A percentile compares a stretch with the other conserved stretches of the same genome.
These are phyloP conservation scores for Pararge aegeria DNA, from an alignment of 1,140 invertebrate species.

Conservation along the genomic window DNA sequence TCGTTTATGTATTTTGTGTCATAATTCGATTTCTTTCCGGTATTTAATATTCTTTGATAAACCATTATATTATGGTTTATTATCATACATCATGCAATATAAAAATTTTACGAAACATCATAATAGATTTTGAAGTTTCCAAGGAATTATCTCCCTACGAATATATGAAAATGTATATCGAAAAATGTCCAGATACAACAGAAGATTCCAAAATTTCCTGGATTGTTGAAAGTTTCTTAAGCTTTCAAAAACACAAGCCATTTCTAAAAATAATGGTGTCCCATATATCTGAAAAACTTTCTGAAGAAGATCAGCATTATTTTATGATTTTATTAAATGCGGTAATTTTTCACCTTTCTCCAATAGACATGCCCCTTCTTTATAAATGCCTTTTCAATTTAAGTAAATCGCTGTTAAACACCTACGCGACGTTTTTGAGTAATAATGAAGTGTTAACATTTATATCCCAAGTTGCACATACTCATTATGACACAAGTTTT, in stretches of 20 bases:
- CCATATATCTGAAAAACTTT: slow-evolving; percentile 45
- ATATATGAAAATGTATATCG: slow-evolving; percentile 62
- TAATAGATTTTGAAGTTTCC: slow-evolving; percentile 42
- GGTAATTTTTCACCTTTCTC: slow-evolving; percentile 53
- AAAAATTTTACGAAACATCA: slow-evolving; percentile 55
- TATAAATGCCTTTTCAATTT: slow-evolving; percentile 68
- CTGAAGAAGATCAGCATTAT: slow-evolving; percentile 57
- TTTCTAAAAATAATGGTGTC: slow-evolving; percentile 49
- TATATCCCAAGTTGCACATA: slow-evolving; percentile 58
- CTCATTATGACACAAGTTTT: slow-evolving; percentile 70
- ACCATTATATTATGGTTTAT: slow-evolving; percentile 56
- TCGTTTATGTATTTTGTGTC: slow-evolving; percentile 40
- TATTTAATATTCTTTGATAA: slow-evolving; percentile 18
- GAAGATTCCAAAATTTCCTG: slow-evolving; percentile 60
- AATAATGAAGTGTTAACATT: slow-evolving; percentile 53
- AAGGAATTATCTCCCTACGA: slow-evolving; percentile 55
- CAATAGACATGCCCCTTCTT: slow-evolving; percentile 44
- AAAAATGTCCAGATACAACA: slow-evolving; percentile 49
- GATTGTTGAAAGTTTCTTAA: slow-evolving; percentile 62
- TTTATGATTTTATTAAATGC: slow-evolving; percentile 56
- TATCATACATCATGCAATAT: slow-evolving; percentile 64
- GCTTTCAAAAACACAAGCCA: slow-evolving; percentile 50
- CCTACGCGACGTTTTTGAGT: slow-evolving; percentile 60
- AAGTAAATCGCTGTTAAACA: slow-evolving; percentile 54
- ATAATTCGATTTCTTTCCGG: slow-evolving; percentile 40